Evolutionary conservation across 2,797 vertebrate genomes (phyloP), one percentile per base, ranked within the genome.

Genomic region (Cyclura pinguis): DNA sequence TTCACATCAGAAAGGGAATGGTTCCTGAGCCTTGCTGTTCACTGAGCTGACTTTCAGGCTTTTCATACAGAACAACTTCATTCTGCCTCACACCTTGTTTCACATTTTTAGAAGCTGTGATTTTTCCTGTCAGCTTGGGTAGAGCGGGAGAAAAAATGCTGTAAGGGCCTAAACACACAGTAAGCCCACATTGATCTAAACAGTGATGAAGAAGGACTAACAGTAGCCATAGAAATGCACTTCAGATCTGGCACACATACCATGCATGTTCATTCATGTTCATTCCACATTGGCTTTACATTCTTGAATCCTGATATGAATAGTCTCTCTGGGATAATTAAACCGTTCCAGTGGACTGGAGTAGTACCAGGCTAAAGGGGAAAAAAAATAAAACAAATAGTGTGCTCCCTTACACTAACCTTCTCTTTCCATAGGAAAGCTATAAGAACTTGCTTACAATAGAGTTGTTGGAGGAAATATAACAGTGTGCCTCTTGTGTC

Each of bases 21-120:
- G 86, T 86, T 16, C 9, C 73, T 32, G 10, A 87, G 59, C 72
- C 80, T 29, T 50, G 55, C 42, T 62, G 84, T 90, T 88, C 69
- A 47, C 67, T 3, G 35, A 77, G 14, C 12, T 52, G 35, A 14
- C 62, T 76, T 73, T 32, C 20, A 2, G 12, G 50, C 55, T 62
- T 4, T 18, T 72, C 50, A 18, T 13, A 29, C 27, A 62, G 27
- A 69, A 69, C 32, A 82, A 22, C 14, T 32, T 16, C 7, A 29
- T 72, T 72, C 64, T 52, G 59, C 38, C 35, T 62, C 27, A 10
- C 27, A 16, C 2, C 29, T 32, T 73, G 24, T 55, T 42, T n/a
- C 20, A 12, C 12, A 27, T 77, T 86, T 42, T 32, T 27, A 77
- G 62, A 57, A 67, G 24, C 6, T 42, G 47, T n/a, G 35, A 13